phyloP scores from a whole-genome alignment of 2,113 vertebrate species.

The Corynorhinus townsendii region DNA sequence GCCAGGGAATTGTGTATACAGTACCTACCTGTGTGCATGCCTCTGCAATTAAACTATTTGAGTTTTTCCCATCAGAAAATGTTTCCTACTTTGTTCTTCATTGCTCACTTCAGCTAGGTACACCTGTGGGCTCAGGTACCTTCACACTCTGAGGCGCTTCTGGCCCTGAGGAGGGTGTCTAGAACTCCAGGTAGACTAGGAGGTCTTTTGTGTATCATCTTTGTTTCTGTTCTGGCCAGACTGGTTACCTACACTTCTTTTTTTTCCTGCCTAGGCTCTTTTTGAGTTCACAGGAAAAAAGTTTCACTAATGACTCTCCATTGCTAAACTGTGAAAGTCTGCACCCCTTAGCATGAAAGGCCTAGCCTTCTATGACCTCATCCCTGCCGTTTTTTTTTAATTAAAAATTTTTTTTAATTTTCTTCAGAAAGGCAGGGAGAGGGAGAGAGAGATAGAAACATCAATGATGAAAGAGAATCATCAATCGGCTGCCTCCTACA shows the following conservation, averaged over 20 bases:
- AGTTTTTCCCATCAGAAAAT: background rate
- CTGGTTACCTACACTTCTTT: background rate
- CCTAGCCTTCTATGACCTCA: background rate
- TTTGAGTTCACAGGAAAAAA: background rate
- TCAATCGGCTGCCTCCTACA: no score
- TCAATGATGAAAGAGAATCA: no score
- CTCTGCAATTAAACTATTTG: background rate
- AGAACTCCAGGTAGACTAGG: background rate
- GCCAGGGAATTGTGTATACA: conserved; percentile 23
- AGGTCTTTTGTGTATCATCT: background rate
- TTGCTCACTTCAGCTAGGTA: background rate
- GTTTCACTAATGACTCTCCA: background rate
- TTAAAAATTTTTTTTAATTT: no score
- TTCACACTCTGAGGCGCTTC: background rate
- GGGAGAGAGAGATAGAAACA: no score
- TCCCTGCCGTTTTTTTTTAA: background rate
- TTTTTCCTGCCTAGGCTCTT: background rate
- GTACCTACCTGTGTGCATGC: background rate
- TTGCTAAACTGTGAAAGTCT: background rate
- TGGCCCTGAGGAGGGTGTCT: background rate
- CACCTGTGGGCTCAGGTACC: background rate
- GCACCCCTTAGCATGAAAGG: background rate
- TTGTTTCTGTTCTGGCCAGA: background rate
- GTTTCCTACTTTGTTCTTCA: conserved; percentile 12
- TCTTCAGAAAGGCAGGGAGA: no score